Evolutionary conservation across 2,888 invertebrate species (phyloP).

Genomic region (Coelogynopora nodosa): DNA sequence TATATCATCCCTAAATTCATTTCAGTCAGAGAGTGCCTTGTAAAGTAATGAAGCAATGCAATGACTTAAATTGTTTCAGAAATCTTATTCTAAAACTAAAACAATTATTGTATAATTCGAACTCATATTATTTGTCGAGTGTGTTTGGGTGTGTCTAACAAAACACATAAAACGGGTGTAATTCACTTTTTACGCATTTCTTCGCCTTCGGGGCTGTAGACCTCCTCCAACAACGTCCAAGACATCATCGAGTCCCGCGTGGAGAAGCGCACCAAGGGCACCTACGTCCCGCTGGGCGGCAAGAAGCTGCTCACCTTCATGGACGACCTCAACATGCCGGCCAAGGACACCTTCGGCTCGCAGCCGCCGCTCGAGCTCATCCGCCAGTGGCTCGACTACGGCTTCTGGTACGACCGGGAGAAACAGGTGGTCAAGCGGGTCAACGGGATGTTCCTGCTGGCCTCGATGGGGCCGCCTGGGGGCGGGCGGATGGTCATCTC

Average conservation of each 20-base stretch:
- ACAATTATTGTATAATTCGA: too few species aligned
- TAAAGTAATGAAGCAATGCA: too few species aligned
- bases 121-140: too few species aligned
- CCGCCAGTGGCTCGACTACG: slow-evolving; percentile 80
- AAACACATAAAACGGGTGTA: too few species aligned
- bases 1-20: too few species aligned
- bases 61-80: too few species aligned
- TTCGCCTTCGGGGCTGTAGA: too few species aligned
- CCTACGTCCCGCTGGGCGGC: slow-evolving; percentile 74
- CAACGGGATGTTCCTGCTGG: slow-evolving; percentile 64
- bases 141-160: too few species aligned
- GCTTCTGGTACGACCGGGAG: slow-evolving; percentile 79
- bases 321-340: slow-evolving; percentile 90
- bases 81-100: too few species aligned
- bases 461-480: slow-evolving; percentile 62
- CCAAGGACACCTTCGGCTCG: slow-evolving; percentile 79
- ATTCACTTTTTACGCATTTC: too few species aligned
- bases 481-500: slow-evolving; percentile 62
- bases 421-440: slow-evolving; percentile 66
- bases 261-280: slow-evolving; percentile 80
- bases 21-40: too few species aligned
- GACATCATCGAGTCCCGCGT: slow-evolving; percentile 79
- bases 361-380: slow-evolving; percentile 82
- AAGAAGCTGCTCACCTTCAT: slow-evolving; percentile 80
- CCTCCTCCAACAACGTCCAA: slow-evolving; percentile 77